Percentiles rank a stretch among this genome's conserved stretches.
Evolutionary conservation across 2,797 vertebrate genomes (phyloP).

Genomic region (Pangasius sanitwongsei): DNA sequence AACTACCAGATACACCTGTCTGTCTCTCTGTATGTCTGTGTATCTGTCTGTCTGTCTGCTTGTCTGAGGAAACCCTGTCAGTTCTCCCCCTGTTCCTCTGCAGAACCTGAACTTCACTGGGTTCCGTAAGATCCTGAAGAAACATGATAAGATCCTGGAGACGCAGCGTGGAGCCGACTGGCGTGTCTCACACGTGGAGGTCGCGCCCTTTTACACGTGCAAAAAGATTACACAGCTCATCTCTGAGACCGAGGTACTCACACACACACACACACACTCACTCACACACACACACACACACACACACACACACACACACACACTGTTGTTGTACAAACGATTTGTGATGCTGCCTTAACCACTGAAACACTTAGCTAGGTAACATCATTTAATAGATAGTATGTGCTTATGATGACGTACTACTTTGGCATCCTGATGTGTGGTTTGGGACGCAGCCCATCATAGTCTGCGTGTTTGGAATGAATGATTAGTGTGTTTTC

Average conservation of each 20-base stretch:
- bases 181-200: conserved; percentile 94
- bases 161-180: conserved; percentile 91
- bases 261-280: conserved; percentile 63
- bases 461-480: neutral
- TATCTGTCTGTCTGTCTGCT: neutral
- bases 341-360: neutral
- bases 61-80: conserved; percentile 86
- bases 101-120: conserved; percentile 99
- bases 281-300: conserved; percentile 33
- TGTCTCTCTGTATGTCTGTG: neutral
- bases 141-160: conserved; percentile 99
- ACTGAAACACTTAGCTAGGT: neutral
- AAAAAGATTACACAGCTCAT: conserved; percentile 99
- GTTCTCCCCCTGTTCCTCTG: conserved; percentile 62
- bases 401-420: too few species aligned
- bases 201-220: conserved; percentile 97
- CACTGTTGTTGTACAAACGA: neutral
- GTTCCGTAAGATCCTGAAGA: conserved; percentile 98
- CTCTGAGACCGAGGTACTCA: conserved; percentile 94
- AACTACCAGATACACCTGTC: conserved; percentile 65
- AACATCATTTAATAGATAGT: neutral
- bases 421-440: neutral
- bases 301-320: neutral
- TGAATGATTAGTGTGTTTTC: neutral
- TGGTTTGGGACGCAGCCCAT: conserved; percentile 6